phyloP scores from a whole-genome alignment of 2,113 vertebrate genomes.

The Trogon surrucura region DNA sequence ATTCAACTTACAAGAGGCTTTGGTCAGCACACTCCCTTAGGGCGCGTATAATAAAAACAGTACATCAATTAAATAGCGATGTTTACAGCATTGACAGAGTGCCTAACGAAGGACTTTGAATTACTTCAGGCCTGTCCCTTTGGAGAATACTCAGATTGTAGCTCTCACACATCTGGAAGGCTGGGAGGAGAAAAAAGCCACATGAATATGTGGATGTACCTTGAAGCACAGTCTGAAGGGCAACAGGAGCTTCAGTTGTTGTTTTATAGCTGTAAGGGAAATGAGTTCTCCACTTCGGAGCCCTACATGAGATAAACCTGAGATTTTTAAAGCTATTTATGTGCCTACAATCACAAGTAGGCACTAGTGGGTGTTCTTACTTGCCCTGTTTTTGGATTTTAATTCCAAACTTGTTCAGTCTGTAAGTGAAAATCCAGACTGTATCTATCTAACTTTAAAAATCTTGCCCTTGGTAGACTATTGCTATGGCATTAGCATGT shows the following conservation, averaged over 20 bases:
- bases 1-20: constrained; percentile 40
- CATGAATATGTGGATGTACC: neutral
- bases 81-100: constrained; percentile 46
- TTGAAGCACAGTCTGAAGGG: constrained; percentile 5
- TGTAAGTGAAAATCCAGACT: constrained; percentile 26
- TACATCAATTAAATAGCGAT: constrained; percentile 33
- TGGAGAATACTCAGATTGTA: constrained; percentile 15
- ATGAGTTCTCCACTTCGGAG: neutral
- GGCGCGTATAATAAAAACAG: constrained; percentile 34
- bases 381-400: constrained; percentile 48
- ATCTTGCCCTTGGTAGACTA: neutral
- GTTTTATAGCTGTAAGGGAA: neutral
- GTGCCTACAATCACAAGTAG: constrained; percentile 1
- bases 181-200: constrained; percentile 3
- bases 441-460: neutral
- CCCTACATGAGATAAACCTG: neutral
- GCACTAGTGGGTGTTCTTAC: constrained; percentile 31
- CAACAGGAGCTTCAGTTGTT: neutral
- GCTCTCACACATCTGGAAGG: constrained; percentile 13
- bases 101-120: constrained; percentile 50
- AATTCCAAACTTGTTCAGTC: constrained; percentile 46
- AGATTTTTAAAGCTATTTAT: constrained; percentile 18
- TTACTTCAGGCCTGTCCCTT: constrained; percentile 20
- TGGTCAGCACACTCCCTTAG: constrained; percentile 53
- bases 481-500: neutral